Conservation (phyloP, 30 jellyfish, hydroid and myxozoan species). For the Chrysaora quinquecirrha region DNA sequence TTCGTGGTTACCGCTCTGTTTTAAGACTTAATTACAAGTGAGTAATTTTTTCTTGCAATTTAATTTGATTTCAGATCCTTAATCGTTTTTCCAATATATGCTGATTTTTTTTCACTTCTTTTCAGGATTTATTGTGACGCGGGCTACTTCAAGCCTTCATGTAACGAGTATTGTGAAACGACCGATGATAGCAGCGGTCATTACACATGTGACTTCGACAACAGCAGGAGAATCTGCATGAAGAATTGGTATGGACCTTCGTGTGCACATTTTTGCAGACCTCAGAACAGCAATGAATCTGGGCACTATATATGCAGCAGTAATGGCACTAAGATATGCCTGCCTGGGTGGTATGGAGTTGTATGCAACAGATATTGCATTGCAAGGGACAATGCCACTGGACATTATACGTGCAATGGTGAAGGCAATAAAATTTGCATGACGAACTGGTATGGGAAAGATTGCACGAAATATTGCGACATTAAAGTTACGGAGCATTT, state of each 20-base stretch:
- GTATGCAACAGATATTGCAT: conserved; percentile 10
- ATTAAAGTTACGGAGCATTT: conserved; percentile 8
- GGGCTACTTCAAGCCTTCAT: conserved; percentile 56
- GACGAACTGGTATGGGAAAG: conserved; percentile 15
- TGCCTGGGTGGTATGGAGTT: conserved; percentile 37
- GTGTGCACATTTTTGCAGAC: conserved; percentile 5
- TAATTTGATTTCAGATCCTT: no score
- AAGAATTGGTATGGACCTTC: conserved; percentile 34
- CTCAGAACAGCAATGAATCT: background rate
- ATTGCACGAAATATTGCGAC: conserved; percentile 17
- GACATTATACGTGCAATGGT: conserved; percentile 21
- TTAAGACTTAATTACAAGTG: conserved; percentile 32
- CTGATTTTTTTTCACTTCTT: no score
- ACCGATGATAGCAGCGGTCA: conserved; percentile 44
- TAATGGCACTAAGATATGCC: conserved; percentile 43
- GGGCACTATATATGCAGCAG: conserved; percentile 32
- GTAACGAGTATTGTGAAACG: conserved; percentile 51
- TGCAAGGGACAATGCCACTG: background rate
- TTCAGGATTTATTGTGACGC: conserved; percentile 46
- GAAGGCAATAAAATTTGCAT: conserved; percentile 14
- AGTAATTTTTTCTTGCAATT: conserved; percentile 7
- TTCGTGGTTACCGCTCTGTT: conserved; percentile 45
- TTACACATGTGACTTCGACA: conserved; percentile 60
- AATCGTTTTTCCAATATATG: no score
- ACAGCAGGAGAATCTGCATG: conserved; percentile 35